Base-by-base conservation (phyloP, 2,797 vertebrate genomes). In the Brachymystax lenok region DNA sequence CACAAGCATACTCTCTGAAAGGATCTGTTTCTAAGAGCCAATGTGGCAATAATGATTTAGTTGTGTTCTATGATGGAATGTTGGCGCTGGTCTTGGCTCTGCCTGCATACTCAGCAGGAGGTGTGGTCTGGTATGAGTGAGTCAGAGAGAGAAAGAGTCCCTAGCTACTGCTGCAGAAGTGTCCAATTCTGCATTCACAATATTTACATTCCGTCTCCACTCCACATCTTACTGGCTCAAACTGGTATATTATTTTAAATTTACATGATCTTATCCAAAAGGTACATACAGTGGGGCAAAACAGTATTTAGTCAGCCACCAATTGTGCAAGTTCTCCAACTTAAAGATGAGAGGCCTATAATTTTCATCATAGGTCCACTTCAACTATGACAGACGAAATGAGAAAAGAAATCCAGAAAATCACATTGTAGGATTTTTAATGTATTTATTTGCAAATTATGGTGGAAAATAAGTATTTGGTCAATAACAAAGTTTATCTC, bases 91-190 rank as follows among this genome's bases (percentile, higher is more conserved):
- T n/a, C 73, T 24, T 63, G 52, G 16, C 17, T 4, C 52, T 19
- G 52, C 17, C 70, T 74, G 76, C 54, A 75, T 75, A 4, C 74
- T 80, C 78, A 82, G 80, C 77, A 72, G 85, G 89, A 85, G 91
- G 91, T 88, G 89, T 90, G 90, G 87, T 76, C 66, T 59, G 19
- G 69, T 27, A 13, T 91, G 4, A 27, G 59, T 63, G 88, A 91
- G 71, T 91, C 91, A 90, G 69, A 84, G 33, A n/a, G 21, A 66
- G n/a, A 69, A 40, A 66, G n/a, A 69, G 69, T 46, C 27, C 74
- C 71, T 72, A 40, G 35, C 54, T n/a, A 17, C 8, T 10, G 13
- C 17, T 19, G 24, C 68, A 71, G 19, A 3, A 50, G 24, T 50
- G 21, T 76, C 72, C 78, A 71, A 80, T 63, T 69, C 63, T 28